phyloP scores from a whole-genome alignment of 2,797 vertebrate genomes.

The Enteromius fasciolatus region DNA sequence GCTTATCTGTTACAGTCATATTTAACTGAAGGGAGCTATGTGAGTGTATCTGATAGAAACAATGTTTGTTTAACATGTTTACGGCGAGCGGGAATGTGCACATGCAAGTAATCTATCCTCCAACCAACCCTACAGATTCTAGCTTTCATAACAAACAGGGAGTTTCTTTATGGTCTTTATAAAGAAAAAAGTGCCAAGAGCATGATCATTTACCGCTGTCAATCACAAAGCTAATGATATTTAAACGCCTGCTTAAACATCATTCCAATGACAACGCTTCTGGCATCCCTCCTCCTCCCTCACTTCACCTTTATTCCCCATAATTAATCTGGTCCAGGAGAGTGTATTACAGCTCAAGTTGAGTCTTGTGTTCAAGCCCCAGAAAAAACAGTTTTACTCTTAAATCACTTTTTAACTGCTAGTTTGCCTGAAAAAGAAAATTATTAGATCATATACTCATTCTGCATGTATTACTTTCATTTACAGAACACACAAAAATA shows the following conservation, averaged over 20 bases:
- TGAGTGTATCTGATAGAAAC: slow-evolving; percentile 11
- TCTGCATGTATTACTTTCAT: background rate
- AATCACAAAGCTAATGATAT: slow-evolving; percentile 28
- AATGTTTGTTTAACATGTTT: slow-evolving; percentile 10
- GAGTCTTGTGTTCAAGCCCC: background rate
- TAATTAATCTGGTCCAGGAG: slow-evolving; percentile 9
- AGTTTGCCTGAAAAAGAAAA: background rate
- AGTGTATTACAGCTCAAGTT: background rate
- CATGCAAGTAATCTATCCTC: background rate
- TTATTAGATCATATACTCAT: background rate
- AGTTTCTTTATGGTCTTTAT: background rate
- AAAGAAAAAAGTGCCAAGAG: background rate
- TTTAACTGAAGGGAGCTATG: background rate
- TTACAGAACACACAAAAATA: background rate
- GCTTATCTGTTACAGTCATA: slow-evolving; percentile 15
- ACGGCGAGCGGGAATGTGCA: background rate
- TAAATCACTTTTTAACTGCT: background rate
- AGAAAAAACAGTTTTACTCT: background rate
- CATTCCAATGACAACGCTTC: slow-evolving; percentile 7
- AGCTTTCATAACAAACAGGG: slow-evolving; percentile 2
- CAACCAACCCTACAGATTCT: background rate
- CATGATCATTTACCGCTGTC: slow-evolving; percentile 17
- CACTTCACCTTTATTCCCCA: slow-evolving; percentile 9
- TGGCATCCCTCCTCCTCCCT: slow-evolving; percentile 16
- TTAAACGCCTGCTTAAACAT: slow-evolving; percentile 6